phyloP scores from a whole-genome alignment of 2,797 vertebrate genomes.

The Anableps anableps region DNA sequence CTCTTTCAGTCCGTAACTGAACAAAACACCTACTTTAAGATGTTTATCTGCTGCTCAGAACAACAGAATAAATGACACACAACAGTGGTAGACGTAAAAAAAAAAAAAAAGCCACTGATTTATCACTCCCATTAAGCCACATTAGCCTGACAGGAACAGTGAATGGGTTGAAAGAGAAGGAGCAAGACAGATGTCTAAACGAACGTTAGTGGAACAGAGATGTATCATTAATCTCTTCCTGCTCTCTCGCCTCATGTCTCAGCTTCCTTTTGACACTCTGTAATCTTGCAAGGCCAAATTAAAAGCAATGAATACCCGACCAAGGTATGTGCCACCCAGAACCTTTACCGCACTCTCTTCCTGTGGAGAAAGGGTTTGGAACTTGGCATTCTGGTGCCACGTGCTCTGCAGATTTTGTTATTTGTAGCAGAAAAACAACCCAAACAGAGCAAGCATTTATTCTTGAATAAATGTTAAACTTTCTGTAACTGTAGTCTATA shows the following conservation, averaged over 20 bases:
- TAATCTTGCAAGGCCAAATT: constrained; percentile 69
- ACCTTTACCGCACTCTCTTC: constrained; percentile 48
- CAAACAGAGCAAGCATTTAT: background rate
- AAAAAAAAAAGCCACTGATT: constrained; percentile 49
- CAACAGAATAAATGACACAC: constrained; percentile 35
- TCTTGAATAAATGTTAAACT: background rate
- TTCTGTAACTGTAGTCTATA: background rate
- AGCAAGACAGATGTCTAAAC: constrained; percentile 28
- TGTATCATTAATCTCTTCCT: constrained; percentile 52
- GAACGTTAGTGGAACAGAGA: constrained; percentile 40
- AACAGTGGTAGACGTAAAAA: constrained; percentile 23
- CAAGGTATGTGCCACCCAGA: constrained; percentile 60
- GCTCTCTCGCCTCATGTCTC: constrained; percentile 23
- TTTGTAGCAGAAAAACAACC: background rate
- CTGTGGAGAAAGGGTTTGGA: constrained; percentile 21
- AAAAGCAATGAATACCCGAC: constrained; percentile 56
- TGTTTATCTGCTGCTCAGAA: constrained; percentile 30
- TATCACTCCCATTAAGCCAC: constrained; percentile 58
- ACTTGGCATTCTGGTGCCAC: constrained; percentile 25
- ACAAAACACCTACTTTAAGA: constrained; percentile 9
- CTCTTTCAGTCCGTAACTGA: constrained; percentile 19
- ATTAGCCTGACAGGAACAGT: constrained; percentile 47
- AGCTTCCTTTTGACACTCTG: constrained; percentile 65
- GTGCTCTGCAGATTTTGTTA: constrained; percentile 30
- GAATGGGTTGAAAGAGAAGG: constrained; percentile 49